phyloP scores from a whole-genome alignment of 2,888 invertebrate species.

The Pristionchus entomophagus region DNA sequence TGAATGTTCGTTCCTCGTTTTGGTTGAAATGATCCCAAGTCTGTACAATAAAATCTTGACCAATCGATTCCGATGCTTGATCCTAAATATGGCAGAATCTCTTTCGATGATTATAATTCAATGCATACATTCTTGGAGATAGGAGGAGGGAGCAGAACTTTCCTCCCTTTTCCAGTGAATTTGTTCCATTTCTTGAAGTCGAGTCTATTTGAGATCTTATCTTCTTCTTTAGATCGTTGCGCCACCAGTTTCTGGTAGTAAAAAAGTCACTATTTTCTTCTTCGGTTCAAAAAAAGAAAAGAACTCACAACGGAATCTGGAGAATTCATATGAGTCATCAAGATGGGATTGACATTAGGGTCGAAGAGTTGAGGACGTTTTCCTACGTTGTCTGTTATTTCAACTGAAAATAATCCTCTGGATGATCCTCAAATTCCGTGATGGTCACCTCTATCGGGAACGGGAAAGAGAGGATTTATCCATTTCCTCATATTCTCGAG shows the following conservation, averaged over 20 bases:
- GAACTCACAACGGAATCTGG: neutral
- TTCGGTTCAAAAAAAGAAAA: neutral
- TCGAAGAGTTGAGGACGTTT: slow-evolving; percentile 7
- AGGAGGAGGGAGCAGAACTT: neutral
- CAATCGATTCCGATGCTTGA: neutral
- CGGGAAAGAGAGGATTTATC: neutral
- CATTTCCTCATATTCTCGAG: slow-evolving; percentile 8
- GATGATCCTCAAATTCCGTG: neutral
- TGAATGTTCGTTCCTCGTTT: slow-evolving; percentile 56
- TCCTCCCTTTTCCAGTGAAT: slow-evolving; percentile 20
- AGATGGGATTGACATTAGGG: neutral
- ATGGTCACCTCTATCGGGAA: neutral
- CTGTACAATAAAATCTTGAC: slow-evolving; percentile 50
- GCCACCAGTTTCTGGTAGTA: neutral
- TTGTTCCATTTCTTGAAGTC: slow-evolving; percentile 16
- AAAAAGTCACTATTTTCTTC: neutral
- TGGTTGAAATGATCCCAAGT: slow-evolving; percentile 59
- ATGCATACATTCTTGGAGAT: neutral
- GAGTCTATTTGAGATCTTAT: neutral
- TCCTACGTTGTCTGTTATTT: slow-evolving; percentile 43
- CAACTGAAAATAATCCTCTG: neutral
- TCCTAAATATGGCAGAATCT: neutral
- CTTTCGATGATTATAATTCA: neutral
- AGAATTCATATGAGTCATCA: neutral
- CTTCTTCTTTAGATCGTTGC: neutral